Conservation (phyloP, 2,888 invertebrate genomes). For the Acanthoscelides obtectus region DNA sequence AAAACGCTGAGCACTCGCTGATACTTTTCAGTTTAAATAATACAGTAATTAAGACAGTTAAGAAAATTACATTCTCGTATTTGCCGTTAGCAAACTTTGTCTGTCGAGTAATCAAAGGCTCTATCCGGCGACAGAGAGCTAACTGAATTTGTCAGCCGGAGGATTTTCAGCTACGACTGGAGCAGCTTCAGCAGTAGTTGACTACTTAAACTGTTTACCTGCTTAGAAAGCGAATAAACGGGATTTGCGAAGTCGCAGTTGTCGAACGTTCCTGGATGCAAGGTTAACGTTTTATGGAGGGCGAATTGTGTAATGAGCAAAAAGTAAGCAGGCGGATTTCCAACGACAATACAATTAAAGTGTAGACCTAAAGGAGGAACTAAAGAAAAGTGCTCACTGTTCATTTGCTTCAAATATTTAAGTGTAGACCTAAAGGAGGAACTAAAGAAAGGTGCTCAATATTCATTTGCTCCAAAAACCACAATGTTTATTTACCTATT, state of each 20-base stretch:
- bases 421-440: too few relatives aligned
- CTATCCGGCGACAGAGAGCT: neutral
- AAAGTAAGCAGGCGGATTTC: too few relatives aligned
- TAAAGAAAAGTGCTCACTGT: too few relatives aligned
- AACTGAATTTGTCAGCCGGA: neutral
- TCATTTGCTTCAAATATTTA: too few relatives aligned
- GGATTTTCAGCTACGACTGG: neutral
- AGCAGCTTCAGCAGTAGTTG: neutral
- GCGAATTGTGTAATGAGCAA: too few relatives aligned
- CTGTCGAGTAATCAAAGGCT: neutral
- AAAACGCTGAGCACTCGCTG: neutral
- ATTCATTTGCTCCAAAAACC: too few relatives aligned
- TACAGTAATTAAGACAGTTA: neutral
- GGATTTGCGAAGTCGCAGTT: neutral
- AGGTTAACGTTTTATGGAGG: neutral
- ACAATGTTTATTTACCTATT: too few relatives aligned
- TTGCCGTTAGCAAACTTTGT: neutral
- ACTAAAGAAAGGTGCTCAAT: too few relatives aligned
- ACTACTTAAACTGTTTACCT: neutral
- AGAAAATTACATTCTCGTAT: neutral
- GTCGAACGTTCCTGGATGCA: neutral
- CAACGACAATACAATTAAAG: too few relatives aligned
- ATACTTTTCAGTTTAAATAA: neutral
- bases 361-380: too few relatives aligned
- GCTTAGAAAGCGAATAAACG: neutral